Conservation (phyloP, 2,888 invertebrate genomes). For the Drosophila kuntzei region DNA sequence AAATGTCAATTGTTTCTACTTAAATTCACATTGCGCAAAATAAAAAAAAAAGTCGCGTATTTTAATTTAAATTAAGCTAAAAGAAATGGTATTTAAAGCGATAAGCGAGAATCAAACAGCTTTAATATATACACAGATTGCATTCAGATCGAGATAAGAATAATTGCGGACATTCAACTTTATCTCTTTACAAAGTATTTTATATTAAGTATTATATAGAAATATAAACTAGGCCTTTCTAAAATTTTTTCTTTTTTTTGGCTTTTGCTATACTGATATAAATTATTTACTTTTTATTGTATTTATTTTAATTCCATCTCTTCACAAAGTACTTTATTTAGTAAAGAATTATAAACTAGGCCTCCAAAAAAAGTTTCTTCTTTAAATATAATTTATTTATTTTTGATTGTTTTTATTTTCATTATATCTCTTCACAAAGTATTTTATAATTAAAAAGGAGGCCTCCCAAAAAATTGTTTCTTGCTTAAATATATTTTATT, state of each 20-base stretch:
- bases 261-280: too few relatives aligned
- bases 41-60: slow-evolving; percentile 1
- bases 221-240: not conserved
- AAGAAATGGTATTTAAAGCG: slow-evolving; percentile 19
- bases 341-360: too few relatives aligned
- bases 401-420: too few relatives aligned
- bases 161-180: slow-evolving; percentile 4
- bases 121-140: slow-evolving; percentile 5
- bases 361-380: too few relatives aligned
- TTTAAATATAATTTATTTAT: too few relatives aligned
- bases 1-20: slow-evolving; percentile 63
- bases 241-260: not conserved
- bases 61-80: not conserved
- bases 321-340: too few relatives aligned
- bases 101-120: slow-evolving; percentile 22
- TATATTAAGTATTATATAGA: not conserved
- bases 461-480: too few relatives aligned
- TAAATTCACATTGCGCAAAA: not conserved
- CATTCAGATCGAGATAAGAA: slow-evolving; percentile 9
- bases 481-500: too few relatives aligned
- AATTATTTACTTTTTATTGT: not conserved
- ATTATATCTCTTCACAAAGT: too few relatives aligned
- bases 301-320: too few relatives aligned
- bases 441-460: too few relatives aligned
- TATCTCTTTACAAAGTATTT: not conserved